Evolutionary conservation across 2,888 invertebrate species (phyloP).

Genomic region (Clusia tigrina): DNA sequence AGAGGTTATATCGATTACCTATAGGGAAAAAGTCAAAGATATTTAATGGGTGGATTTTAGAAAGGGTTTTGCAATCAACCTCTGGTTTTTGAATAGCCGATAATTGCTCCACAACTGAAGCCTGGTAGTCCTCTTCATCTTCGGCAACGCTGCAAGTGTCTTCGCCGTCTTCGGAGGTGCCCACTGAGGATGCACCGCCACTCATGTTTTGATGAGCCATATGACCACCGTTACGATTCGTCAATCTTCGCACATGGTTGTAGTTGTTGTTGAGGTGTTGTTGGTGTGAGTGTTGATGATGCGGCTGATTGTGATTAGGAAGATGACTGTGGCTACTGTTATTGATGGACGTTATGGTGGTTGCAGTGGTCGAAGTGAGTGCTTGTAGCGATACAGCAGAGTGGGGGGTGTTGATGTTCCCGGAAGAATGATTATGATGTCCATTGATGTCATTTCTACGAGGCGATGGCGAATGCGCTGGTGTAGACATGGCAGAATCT

Average conservation of each 20-base stretch:
- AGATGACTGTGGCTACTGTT: constrained; percentile 16
- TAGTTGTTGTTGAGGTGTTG: constrained; percentile 42
- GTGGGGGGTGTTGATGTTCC: constrained; percentile 39
- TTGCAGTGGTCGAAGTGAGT: constrained; percentile 48
- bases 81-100: constrained; percentile 79
- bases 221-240: constrained; percentile 40
- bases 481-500: constrained; percentile 66
- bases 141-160: constrained; percentile 78
- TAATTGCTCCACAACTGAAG: constrained; percentile 75
- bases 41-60: too few species aligned
- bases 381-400: constrained; percentile 26
- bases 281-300: constrained; percentile 27
- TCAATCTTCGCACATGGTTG: constrained; percentile 39
- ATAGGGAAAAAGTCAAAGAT: constrained; percentile 49
- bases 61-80: constrained; percentile 63
- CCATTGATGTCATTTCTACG: constrained; percentile 73
- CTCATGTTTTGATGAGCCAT: constrained; percentile 43
- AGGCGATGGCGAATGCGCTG: constrained; percentile 71
- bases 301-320: constrained; percentile 9
- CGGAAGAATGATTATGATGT: constrained; percentile 49
- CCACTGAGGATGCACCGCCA: constrained; percentile 66
- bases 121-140: constrained; percentile 77
- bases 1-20: constrained; percentile 85
- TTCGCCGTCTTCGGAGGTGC: constrained; percentile 83
- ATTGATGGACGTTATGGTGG: constrained; percentile 31